Conservation (phyloP, 1,140 invertebrate species). For the Micrasema minimum region DNA sequence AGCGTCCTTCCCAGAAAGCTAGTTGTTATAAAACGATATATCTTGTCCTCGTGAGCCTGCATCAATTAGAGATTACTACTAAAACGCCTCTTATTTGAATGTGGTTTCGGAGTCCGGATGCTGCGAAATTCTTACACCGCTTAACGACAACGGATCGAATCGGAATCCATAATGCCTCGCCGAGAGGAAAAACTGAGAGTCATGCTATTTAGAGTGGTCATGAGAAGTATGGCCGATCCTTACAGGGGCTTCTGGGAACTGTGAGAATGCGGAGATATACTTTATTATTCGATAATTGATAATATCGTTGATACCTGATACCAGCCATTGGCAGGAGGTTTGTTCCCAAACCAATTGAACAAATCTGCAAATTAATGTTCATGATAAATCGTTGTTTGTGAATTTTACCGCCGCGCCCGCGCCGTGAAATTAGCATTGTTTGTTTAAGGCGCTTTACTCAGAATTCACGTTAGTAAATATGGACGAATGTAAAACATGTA, state of each 20-base stretch:
- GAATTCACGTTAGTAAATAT: no score
- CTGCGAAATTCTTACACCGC: conserved; percentile 23
- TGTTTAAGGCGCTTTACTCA: no score
- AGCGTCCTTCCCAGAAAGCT: conserved; percentile 9
- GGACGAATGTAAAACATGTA: no score
- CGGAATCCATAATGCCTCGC: conserved; percentile 10
- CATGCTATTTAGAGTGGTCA: conserved; percentile 22
- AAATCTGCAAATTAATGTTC: no score
- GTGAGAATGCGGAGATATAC: conserved; percentile 7
- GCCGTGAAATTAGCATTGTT: no score
- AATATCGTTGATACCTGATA: conserved; percentile 5
- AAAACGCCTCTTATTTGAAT: no score
- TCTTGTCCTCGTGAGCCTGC: background rate
- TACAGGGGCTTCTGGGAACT: conserved; percentile 4
- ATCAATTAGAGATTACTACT: background rate
- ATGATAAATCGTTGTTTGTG: no score
- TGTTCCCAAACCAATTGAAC: no score
- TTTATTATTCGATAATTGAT: background rate
- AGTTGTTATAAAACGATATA: conserved; percentile 14
- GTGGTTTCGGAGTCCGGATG: conserved; percentile 14
- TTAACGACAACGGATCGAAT: background rate
- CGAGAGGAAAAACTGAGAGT: conserved; percentile 5
- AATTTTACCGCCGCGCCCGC: no score
- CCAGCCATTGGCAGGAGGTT: no score
- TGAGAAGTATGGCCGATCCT: background rate